These are phyloP conservation scores for Charina bottae DNA, from an alignment of 2,113 vertebrate genomes.

Conservation along the genomic window DNA sequence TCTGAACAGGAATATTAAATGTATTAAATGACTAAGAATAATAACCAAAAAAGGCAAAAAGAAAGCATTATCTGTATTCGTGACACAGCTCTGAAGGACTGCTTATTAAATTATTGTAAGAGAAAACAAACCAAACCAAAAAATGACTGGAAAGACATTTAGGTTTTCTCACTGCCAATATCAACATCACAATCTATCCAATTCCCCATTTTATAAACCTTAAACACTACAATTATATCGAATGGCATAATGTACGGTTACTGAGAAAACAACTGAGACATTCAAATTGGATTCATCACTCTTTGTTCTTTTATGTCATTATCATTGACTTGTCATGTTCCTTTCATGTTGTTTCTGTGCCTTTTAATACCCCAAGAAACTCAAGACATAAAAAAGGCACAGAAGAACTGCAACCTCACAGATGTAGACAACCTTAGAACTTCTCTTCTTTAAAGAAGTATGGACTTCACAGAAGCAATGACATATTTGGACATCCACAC, in stretches of 20 bases:
- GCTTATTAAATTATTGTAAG: conserved; percentile 22
- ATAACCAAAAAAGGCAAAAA: conserved; percentile 3
- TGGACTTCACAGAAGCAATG: background rate
- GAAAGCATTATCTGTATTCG: conserved; percentile 24
- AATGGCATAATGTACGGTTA: conserved; percentile 25
- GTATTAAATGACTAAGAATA: background rate
- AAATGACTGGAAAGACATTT: conserved; percentile 14
- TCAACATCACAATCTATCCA: conserved; percentile 28
- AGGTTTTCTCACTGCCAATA: conserved; percentile 40
- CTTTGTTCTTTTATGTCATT: background rate
- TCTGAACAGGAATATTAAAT: background rate
- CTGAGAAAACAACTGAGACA: conserved; percentile 27
- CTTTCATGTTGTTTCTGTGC: background rate
- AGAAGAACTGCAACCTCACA: background rate
- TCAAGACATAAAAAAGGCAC: background rate
- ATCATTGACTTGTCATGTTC: background rate
- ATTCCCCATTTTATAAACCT: conserved; percentile 8
- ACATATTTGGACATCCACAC: background rate
- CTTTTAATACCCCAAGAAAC: background rate
- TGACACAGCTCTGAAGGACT: conserved; percentile 39
- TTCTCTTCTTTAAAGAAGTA: background rate
- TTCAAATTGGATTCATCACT: background rate
- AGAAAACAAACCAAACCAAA: conserved; percentile 24
- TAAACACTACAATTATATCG: conserved; percentile 35
- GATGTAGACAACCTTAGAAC: background rate